Conservation (phyloP, 2,113 vertebrate genomes). For the Anoplopoma fimbria region DNA sequence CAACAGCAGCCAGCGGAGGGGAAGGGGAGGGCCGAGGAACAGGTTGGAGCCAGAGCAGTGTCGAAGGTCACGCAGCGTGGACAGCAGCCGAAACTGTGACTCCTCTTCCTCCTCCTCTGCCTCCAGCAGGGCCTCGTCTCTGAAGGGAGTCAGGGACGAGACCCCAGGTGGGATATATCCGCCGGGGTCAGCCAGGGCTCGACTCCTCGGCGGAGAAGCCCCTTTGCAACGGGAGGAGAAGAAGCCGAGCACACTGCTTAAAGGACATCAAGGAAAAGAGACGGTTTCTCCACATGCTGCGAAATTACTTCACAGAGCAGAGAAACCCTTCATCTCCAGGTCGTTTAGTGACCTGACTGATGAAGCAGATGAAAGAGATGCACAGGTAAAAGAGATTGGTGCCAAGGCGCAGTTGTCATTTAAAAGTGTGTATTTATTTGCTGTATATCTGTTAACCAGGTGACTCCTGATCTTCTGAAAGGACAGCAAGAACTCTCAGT, state of each 20-base stretch:
- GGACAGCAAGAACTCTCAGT: constrained; percentile 91
- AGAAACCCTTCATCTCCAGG: constrained; percentile 44
- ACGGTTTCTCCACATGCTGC: constrained; percentile 16
- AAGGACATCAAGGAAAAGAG: constrained; percentile 43
- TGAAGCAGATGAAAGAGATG: constrained; percentile 68
- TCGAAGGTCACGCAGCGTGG: constrained; percentile 90
- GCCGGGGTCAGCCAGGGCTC: constrained; percentile 70
- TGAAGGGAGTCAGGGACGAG: constrained; percentile 51
- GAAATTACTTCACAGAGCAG: constrained; percentile 51
- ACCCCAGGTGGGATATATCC: constrained; percentile 52
- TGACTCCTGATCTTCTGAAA: constrained; percentile 95
- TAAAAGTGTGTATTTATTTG: constrained; percentile 55
- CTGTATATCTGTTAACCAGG: constrained; percentile 83
- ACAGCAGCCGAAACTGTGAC: constrained; percentile 77
- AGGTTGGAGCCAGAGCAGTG: constrained; percentile 87
- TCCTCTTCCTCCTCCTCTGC: constrained; percentile 78
- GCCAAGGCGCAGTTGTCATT: not conserved
- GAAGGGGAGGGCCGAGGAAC: constrained; percentile 87
- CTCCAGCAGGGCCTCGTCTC: constrained; percentile 70
- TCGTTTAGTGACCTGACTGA: constrained; percentile 36
- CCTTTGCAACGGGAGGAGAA: constrained; percentile 31
- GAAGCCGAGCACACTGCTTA: constrained; percentile 21
- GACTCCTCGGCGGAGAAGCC: constrained; percentile 50
- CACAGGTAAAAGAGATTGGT: constrained; percentile 73
- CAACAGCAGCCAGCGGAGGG: constrained; percentile 86